phyloP scores from a whole-genome alignment of 1,140 invertebrate species.

The Polyergus mexicanus region DNA sequence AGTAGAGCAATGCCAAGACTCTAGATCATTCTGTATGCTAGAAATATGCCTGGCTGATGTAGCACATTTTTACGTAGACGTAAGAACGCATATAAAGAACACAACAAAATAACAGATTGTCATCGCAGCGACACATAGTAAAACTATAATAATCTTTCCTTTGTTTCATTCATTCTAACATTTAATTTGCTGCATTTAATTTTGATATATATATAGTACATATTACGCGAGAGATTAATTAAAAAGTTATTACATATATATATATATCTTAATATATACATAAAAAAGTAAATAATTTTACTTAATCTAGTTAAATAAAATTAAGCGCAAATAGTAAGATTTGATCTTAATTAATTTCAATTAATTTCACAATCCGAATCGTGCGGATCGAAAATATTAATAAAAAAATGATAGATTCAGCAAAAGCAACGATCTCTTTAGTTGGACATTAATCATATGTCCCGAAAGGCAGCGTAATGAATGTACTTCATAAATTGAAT shows the following conservation, averaged over 20 bases:
- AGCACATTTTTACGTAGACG: constrained; percentile 46
- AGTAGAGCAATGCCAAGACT: constrained; percentile 65
- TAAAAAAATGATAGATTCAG: constrained; percentile 28
- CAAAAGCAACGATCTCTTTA: constrained; percentile 37
- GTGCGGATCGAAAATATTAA: background rate
- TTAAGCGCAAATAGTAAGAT: background rate
- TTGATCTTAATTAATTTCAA: constrained; percentile 15
- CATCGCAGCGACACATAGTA: background rate
- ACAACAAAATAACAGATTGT: background rate
- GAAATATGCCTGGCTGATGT: constrained; percentile 36
- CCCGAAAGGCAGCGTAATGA: constrained; percentile 33
- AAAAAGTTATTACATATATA: too few relatives aligned
- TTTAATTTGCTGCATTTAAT: background rate
- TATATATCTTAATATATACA: background rate
- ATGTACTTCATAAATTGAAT: background rate
- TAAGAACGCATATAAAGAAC: background rate
- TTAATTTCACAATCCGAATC: background rate
- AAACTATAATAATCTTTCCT: background rate
- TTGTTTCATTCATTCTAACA: constrained; percentile 11
- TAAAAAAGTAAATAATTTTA: background rate
- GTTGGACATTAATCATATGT: constrained; percentile 42
- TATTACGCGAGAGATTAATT: too few relatives aligned
- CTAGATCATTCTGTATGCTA: constrained; percentile 49
- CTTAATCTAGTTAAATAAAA: background rate
- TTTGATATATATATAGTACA: background rate